Evolutionary conservation across 1,140 invertebrate species (phyloP).

Genomic region (Heliconius hermathena): DNA sequence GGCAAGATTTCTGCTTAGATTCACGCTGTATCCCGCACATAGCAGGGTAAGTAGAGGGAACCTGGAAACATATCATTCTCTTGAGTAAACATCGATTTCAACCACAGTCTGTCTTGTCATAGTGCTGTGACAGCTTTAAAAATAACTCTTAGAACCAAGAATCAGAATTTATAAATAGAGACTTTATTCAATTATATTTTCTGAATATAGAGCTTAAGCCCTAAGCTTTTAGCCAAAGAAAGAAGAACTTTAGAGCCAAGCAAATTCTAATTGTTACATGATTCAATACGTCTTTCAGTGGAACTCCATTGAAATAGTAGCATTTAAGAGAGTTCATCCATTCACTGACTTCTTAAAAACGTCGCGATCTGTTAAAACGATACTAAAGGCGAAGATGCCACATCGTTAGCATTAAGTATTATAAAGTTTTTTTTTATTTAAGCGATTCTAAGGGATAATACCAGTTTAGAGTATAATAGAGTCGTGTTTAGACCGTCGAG

Average conservation of each 20-base stretch:
- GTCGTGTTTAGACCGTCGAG: too few species aligned
- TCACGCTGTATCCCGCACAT: too few species aligned
- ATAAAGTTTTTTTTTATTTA: background rate
- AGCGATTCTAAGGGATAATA: background rate
- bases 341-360: slow-evolving; percentile 22
- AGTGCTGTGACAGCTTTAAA: background rate
- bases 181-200: background rate
- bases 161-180: background rate
- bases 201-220: background rate
- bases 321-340: background rate
- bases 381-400: slow-evolving; percentile 13
- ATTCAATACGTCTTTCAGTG: background rate
- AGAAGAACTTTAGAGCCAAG: background rate
- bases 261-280: background rate
- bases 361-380: slow-evolving; percentile 8
- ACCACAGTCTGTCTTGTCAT: too few species aligned
- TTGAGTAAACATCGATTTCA: too few species aligned
- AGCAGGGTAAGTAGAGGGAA: too few species aligned
- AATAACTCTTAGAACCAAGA: background rate
- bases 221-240: background rate
- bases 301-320: slow-evolving; percentile 4
- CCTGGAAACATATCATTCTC: too few species aligned
- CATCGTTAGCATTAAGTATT: background rate
- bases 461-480: background rate
- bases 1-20: too few species aligned